A percentile compares a stretch with the other conserved stretches of the same genome.
These are phyloP conservation scores for Tetragnatha montana DNA, from an alignment of 2,888 invertebrate genomes.

Conservation along the genomic window DNA sequence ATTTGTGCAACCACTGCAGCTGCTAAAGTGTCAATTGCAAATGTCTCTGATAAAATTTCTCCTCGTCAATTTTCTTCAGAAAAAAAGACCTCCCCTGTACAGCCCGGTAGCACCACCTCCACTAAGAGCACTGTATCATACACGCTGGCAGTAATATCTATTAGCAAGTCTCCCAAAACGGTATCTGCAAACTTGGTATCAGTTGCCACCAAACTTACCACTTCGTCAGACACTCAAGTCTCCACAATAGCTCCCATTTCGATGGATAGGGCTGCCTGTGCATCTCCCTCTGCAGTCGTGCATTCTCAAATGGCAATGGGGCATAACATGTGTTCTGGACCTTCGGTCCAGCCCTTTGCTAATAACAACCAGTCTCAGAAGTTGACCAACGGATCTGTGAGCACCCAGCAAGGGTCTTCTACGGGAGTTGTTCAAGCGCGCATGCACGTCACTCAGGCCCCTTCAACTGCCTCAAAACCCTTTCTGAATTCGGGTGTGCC, in stretches of 20 bases:
- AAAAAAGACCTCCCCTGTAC: constrained; percentile 72
- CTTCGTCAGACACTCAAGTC: constrained; percentile 58
- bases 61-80: constrained; percentile 75
- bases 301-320: constrained; percentile 57
- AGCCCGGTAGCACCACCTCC: constrained; percentile 77
- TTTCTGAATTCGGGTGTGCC: constrained; percentile 49
- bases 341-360: constrained; percentile 68
- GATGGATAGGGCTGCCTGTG: constrained; percentile 63
- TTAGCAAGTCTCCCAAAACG: constrained; percentile 71
- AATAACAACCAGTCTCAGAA: constrained; percentile 52
- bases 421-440: constrained; percentile 41
- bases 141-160: constrained; percentile 73
- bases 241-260: constrained; percentile 65
- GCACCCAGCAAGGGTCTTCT: constrained; percentile 31
- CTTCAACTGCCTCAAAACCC: constrained; percentile 58
- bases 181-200: constrained; percentile 70
- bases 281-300: constrained; percentile 59
- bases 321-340: constrained; percentile 54
- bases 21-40: constrained; percentile 38
- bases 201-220: constrained; percentile 62
- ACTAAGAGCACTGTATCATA: constrained; percentile 79
- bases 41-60: constrained; percentile 72
- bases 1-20: constrained; percentile 45
- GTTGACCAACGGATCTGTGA: constrained; percentile 30
- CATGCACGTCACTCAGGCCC: constrained; percentile 47